Evolutionary conservation across 2,113 vertebrate species (phyloP), one percentile per base, ranked within the genome.

Genomic region (Sprattus sprattus): DNA sequence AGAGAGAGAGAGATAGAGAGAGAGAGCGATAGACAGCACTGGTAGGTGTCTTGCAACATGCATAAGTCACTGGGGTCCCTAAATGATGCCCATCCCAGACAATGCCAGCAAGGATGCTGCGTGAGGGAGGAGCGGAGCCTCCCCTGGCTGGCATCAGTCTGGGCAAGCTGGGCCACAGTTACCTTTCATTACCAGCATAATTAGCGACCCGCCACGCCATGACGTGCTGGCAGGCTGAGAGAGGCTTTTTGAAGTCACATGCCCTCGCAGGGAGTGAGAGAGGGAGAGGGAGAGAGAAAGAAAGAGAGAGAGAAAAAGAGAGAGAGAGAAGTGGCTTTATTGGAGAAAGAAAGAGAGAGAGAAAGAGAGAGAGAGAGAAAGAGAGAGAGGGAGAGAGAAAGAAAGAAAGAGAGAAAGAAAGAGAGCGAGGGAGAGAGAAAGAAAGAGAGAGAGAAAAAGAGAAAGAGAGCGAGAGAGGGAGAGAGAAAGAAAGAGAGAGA

Each of bases 171-270:
- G 57, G 80, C 45, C 85, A 57, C 85, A 84, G 88, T 89, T 88
- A 89, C 85, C 88, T 89, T 88, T 89, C 75, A 88, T 90, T 88
- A 85, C 82, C n/a, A 20, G 82, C 81, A 83, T 88, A 87, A 90
- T 88, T 86, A 89, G 64, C n/a, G 88, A 88, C 83, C 88, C 54
- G 71, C 57, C n/a, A 85, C 82, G 16, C 81, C 85, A 25, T 25
- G 64, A n/a, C 64, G 28, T n/a, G 64, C 57, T 64, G 57, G 57
- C 57, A 64, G 57, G 45, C 13, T 85, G 85, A 85, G 86, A 85
- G 87, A 50, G 80, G 86, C 82, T 86, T 85, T 89, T 86, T 85
- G 84, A 89, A 89, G 90, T 88, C 67, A 67, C 64, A 78, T 84
- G 45, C 16, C 82, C 82, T 87, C 75, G 20, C 80, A 81, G 82